Evolutionary conservation across 2,888 invertebrate genomes (phyloP).

Genomic region (Actias luna): DNA sequence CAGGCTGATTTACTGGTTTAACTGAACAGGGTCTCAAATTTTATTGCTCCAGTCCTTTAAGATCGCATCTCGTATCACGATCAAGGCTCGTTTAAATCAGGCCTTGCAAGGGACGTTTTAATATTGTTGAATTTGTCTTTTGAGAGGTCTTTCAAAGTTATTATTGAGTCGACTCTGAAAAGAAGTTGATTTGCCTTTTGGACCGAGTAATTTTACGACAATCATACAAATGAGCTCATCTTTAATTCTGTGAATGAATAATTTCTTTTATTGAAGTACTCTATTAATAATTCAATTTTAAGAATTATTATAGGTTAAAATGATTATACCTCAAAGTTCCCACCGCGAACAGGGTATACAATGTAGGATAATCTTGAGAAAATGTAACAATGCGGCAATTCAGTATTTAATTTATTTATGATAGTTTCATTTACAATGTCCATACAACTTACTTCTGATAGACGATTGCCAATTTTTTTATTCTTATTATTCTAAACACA

Average conservation of each 20-base stretch:
- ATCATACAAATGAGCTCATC: neutral
- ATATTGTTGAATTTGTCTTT: slow-evolving; percentile 39
- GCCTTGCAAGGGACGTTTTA: slow-evolving; percentile 44
- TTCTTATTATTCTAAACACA: too few relatives aligned
- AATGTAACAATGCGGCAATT: too few relatives aligned
- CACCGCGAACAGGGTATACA: too few relatives aligned
- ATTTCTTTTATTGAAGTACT: neutral
- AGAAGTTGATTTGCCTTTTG: neutral
- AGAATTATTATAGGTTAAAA: neutral
- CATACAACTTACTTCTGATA: too few relatives aligned
- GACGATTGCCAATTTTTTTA: too few relatives aligned
- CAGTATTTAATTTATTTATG: too few relatives aligned
- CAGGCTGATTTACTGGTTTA: slow-evolving; percentile 69
- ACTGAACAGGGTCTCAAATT: slow-evolving; percentile 60
- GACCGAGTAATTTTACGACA: neutral
- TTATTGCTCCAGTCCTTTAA: slow-evolving; percentile 52
- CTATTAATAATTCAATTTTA: neutral
- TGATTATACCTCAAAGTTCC: neutral
- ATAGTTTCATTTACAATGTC: too few relatives aligned
- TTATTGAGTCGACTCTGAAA: slow-evolving; percentile 16
- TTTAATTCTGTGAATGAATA: neutral
- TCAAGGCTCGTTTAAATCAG: slow-evolving; percentile 38
- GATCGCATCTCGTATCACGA: slow-evolving; percentile 41
- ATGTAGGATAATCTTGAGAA: too few relatives aligned
- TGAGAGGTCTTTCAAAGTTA: slow-evolving; percentile 22